Conservation (phyloP, 2,888 invertebrate genomes). For the Busseola fusca region DNA sequence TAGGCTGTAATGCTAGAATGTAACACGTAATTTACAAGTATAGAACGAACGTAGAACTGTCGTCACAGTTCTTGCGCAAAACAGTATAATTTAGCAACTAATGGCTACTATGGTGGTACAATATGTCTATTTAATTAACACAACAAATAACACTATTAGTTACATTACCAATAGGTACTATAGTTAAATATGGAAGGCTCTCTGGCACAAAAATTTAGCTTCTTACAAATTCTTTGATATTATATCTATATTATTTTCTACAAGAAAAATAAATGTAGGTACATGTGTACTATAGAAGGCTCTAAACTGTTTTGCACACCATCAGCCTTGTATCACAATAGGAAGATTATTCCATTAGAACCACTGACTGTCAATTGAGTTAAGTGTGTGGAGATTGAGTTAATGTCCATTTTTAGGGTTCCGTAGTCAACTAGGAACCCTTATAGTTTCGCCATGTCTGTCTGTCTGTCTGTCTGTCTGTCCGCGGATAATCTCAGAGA, state of each 20-base stretch:
- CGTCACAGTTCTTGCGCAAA: conserved; percentile 11
- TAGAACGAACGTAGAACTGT: conserved; percentile 9
- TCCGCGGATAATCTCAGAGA: too few relatives aligned
- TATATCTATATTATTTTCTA: not conserved
- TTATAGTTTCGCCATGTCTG: too few relatives aligned
- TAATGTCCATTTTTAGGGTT: conserved; percentile 30
- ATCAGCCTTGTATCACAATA: conserved; percentile 47
- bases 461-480: too few relatives aligned
- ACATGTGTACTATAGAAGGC: conserved; percentile 18
- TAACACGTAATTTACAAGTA: conserved; percentile 26
- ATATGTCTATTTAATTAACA: conserved; percentile 4
- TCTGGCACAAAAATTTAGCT: not conserved
- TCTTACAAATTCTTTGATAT: not conserved
- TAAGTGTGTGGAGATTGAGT: conserved; percentile 42
- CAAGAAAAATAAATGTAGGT: conserved; percentile 18
- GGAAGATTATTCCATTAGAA: conserved; percentile 56
- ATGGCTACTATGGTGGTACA: not conserved
- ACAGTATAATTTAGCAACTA: conserved; percentile 8
- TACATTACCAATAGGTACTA: not conserved
- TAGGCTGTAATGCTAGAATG: conserved; percentile 18
- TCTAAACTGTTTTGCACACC: conserved; percentile 31
- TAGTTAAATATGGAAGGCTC: not conserved
- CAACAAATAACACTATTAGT: conserved; percentile 6
- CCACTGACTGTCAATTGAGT: conserved; percentile 48
- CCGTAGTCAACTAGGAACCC: too few relatives aligned